Conservation (phyloP, 2,888 invertebrate genomes). For the Lasioglossum pauxillum region DNA sequence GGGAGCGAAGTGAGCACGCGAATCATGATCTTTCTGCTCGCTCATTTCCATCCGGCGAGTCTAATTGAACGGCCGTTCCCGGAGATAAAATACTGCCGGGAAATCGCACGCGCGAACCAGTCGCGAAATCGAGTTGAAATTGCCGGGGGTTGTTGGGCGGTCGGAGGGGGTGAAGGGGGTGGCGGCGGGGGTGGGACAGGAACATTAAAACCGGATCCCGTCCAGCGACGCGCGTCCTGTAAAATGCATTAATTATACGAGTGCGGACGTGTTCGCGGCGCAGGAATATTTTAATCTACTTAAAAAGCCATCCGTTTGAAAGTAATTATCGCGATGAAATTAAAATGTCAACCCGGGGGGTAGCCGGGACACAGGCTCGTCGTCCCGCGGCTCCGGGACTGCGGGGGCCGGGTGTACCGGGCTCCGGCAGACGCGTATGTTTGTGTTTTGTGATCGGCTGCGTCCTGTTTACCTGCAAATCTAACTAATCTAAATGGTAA, state of each 20-base stretch:
- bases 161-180: too few species aligned
- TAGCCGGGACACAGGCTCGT: neutral
- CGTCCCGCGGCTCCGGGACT: neutral
- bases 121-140: conserved; percentile 77
- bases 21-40: neutral
- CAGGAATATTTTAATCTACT: conserved; percentile 83
- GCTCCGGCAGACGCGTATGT: conserved; percentile 57
- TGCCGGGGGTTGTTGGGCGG: conserved; percentile 25
- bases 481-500: conserved; percentile 82
- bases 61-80: conserved; percentile 3
- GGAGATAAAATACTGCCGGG: conserved; percentile 28
- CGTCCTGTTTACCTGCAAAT: conserved; percentile 79
- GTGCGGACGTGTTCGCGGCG: conserved; percentile 71
- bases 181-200: conserved; percentile 10
- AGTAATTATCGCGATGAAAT: conserved; percentile 83
- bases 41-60: neutral
- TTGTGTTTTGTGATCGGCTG: conserved; percentile 78
- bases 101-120: conserved; percentile 3
- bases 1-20: neutral
- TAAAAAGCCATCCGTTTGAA: conserved; percentile 83
- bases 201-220: conserved; percentile 28
- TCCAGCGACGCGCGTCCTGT: conserved; percentile 52
- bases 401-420: conserved; percentile 45
- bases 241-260: conserved; percentile 82
- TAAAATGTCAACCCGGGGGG: conserved; percentile 78